Conservation (phyloP, 2,797 vertebrate species). For the Philypnodon macrostomus region DNA sequence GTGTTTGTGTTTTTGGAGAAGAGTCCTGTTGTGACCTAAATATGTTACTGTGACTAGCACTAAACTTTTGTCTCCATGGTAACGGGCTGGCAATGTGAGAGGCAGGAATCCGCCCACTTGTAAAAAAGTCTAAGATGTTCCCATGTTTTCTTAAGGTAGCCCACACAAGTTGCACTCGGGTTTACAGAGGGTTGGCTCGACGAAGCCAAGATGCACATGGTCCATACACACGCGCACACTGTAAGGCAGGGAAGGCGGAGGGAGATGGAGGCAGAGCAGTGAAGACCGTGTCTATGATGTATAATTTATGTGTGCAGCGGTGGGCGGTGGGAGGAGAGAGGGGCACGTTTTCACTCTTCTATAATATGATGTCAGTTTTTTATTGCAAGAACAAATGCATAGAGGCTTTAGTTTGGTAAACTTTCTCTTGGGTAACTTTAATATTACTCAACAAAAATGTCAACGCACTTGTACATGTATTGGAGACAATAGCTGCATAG, state of each 20-base stretch:
- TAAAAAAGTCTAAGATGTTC: constrained; percentile 40
- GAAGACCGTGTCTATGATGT: constrained; percentile 60
- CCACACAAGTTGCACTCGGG: constrained; percentile 39
- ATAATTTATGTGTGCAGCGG: constrained; percentile 65
- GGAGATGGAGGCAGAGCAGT: constrained; percentile 27
- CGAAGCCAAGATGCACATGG: not conserved
- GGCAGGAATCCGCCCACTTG: constrained; percentile 34
- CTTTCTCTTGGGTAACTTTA: too few species aligned
- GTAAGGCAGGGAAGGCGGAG: constrained; percentile 12
- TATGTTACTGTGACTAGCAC: constrained; percentile 55
- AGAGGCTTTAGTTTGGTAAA: too few species aligned
- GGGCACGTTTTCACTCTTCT: constrained; percentile 39
- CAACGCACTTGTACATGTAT: too few species aligned
- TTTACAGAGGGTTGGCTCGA: constrained; percentile 22
- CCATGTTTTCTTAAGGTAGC: constrained; percentile 35
- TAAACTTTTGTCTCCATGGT: constrained; percentile 75
- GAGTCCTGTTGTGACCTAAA: constrained; percentile 66
- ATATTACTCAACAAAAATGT: too few species aligned
- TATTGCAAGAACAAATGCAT: too few species aligned
- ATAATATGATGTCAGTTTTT: too few species aligned
- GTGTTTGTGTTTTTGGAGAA: constrained; percentile 32
- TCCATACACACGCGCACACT: constrained; percentile 11
- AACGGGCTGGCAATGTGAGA: constrained; percentile 58
- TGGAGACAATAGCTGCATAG: too few species aligned
- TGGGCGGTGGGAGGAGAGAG: constrained; percentile 45